Percentiles rank a stretch among this genome's conserved stretches.
phyloP scores from a whole-genome alignment of 1,140 invertebrate genomes.

The Drosophila eugracilis region DNA sequence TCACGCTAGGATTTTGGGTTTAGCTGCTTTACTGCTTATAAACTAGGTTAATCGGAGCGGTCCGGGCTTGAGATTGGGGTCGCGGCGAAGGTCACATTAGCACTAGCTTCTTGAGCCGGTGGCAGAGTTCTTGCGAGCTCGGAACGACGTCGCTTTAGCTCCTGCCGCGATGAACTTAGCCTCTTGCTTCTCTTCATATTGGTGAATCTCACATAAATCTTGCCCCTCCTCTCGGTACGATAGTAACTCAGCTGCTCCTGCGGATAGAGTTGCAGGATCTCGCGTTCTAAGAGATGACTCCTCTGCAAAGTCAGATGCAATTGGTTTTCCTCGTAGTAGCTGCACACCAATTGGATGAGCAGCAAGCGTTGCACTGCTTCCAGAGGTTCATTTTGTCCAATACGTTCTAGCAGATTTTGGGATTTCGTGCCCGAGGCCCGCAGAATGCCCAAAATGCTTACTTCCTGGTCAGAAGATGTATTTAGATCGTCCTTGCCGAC shows the following conservation, averaged over 20 bases:
- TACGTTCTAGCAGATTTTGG: slow-evolving; percentile 47
- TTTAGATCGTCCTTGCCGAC: slow-evolving; percentile 6
- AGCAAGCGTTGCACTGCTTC: slow-evolving; percentile 60
- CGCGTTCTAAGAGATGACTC: slow-evolving; percentile 71
- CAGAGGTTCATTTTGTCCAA: slow-evolving; percentile 56
- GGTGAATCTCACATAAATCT: slow-evolving; percentile 76
- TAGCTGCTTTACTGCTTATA: background rate
- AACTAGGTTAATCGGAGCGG: slow-evolving; percentile 53
- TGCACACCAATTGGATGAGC: slow-evolving; percentile 72
- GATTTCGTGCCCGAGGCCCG: slow-evolving; percentile 53
- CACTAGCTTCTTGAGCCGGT: slow-evolving; percentile 9
- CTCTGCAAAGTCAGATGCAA: slow-evolving; percentile 71
- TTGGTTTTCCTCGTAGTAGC: slow-evolving; percentile 74
- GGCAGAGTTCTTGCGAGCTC: slow-evolving; percentile 15
- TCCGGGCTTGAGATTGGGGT: slow-evolving; percentile 61
- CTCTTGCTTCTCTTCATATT: slow-evolving; percentile 78
- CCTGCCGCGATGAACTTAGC: slow-evolving; percentile 39
- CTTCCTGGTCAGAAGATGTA: slow-evolving; percentile 32
- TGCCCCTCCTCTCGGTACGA: slow-evolving; percentile 75
- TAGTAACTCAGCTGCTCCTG: slow-evolving; percentile 70
- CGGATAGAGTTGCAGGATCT: slow-evolving; percentile 70
- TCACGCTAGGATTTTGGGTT: slow-evolving; percentile 7
- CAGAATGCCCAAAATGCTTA: slow-evolving; percentile 64
- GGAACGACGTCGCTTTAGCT: slow-evolving; percentile 44
- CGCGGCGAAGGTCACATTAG: slow-evolving; percentile 17